A percentile compares a stretch with the other conserved stretches of the same genome.
phyloP scores from a whole-genome alignment of 2,797 vertebrate species.

The Rousettus madagascariensis region DNA sequence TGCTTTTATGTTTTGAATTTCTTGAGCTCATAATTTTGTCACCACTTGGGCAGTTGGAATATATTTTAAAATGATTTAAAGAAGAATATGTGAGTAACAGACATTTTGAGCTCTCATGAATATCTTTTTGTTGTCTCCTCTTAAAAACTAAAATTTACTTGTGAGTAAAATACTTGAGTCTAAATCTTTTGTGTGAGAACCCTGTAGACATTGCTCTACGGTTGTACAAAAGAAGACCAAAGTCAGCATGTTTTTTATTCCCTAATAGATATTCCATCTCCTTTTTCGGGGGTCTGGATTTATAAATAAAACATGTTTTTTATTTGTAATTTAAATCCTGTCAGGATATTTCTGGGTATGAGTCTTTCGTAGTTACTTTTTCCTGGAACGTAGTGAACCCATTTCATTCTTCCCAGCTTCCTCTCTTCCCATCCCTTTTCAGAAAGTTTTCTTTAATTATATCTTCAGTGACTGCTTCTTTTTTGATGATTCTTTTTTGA shows the following conservation, averaged over 20 bases:
- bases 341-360: neutral
- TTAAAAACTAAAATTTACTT: neutral
- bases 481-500: slow-evolving; percentile 33
- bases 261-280: neutral
- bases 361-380: neutral
- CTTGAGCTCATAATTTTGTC: slow-evolving; percentile 24
- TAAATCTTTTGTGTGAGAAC: slow-evolving; percentile 14
- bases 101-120: neutral
- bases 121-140: neutral
- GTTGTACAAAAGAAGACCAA: neutral
- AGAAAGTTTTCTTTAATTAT: slow-evolving; percentile 64
- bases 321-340: slow-evolving; percentile 1
- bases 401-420: neutral
- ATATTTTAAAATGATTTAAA: slow-evolving; percentile 31
- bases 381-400: neutral
- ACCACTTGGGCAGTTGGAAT: neutral
- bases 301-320: neutral
- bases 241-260: slow-evolving; percentile 4
- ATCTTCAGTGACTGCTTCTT: slow-evolving; percentile 40
- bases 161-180: neutral
- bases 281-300: neutral
- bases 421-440: neutral
- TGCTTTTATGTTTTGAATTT: neutral
- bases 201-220: neutral
- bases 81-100: neutral